phyloP scores from a whole-genome alignment of 2,797 vertebrate species.

The Smutsia gigantea region DNA sequence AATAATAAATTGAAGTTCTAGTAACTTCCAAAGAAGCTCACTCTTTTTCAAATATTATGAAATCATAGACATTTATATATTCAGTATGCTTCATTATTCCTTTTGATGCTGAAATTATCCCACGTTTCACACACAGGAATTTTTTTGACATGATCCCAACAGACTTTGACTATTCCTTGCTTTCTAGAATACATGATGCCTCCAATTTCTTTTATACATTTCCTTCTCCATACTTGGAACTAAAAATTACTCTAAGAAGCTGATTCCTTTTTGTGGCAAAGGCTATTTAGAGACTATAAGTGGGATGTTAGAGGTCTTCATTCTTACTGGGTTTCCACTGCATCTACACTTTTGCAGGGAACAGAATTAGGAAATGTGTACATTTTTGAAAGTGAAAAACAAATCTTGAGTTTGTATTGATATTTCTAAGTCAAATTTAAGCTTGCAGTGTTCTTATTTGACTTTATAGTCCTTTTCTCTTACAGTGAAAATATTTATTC shows the following conservation, averaged over 20 bases:
- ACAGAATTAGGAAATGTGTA: not conserved
- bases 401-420: conserved; percentile 2
- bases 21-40: not conserved
- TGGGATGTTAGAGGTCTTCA: not conserved
- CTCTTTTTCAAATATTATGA: not conserved
- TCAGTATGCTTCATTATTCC: not conserved
- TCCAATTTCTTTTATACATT: conserved; percentile 23
- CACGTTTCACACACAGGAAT: not conserved
- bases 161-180: not conserved
- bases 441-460: not conserved
- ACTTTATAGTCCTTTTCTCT: conserved; percentile 7
- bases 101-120: conserved; percentile 21
- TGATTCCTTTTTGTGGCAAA: conserved; percentile 46
- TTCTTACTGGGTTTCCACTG: conserved; percentile 41
- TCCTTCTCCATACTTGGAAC: not conserved
- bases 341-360: conserved; percentile 2
- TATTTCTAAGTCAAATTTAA: conserved; percentile 35
- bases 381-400: conserved; percentile 43
- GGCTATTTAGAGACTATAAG: conserved; percentile 40
- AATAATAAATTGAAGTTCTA: not conserved
- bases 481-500: conserved; percentile 31
- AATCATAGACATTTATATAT: not conserved
- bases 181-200: conserved; percentile 8
- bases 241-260: conserved; percentile 15
- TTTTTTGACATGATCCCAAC: not conserved